phyloP scores from a whole-genome alignment of 2,888 invertebrate species.

The Xanthia togata region DNA sequence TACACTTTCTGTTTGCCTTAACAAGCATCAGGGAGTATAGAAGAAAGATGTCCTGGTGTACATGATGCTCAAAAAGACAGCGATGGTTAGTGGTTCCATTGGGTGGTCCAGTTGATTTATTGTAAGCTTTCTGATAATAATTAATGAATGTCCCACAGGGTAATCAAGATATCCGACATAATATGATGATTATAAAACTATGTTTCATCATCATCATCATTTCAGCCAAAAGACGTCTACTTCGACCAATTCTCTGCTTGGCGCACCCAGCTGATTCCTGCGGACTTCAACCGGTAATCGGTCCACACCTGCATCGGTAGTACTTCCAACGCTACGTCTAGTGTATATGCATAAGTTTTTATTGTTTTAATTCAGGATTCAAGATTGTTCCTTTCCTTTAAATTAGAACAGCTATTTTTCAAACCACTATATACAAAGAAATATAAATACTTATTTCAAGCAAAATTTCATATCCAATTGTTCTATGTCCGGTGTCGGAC shows the following conservation, averaged over 20 bases:
- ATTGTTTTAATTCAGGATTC: neutral
- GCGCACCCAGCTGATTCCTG: neutral
- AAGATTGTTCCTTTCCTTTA: neutral
- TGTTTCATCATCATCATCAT: neutral
- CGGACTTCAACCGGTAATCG: neutral
- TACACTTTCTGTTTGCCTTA: neutral
- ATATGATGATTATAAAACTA: too few species aligned
- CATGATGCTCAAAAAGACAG: neutral
- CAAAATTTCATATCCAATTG: slow-evolving; percentile 1
- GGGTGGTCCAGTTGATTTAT: neutral
- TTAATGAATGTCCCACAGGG: neutral
- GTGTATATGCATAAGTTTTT: neutral
- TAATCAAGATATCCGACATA: neutral
- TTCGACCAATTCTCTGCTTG: neutral
- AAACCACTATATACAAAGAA: neutral
- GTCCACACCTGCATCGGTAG: too few species aligned
- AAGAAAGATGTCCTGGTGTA: neutral
- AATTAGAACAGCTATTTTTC: neutral
- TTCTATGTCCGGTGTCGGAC: slow-evolving; percentile 8
- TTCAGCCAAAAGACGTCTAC: neutral
- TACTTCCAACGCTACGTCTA: too few species aligned
- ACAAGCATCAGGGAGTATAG: neutral
- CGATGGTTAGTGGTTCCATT: neutral
- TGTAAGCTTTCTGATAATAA: neutral
- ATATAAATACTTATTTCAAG: slow-evolving; percentile 7